Evolutionary conservation across 2,797 vertebrate species (phyloP), one percentile per base, ranked within the genome.

Genomic region (Rhinichthys osculus): DNA sequence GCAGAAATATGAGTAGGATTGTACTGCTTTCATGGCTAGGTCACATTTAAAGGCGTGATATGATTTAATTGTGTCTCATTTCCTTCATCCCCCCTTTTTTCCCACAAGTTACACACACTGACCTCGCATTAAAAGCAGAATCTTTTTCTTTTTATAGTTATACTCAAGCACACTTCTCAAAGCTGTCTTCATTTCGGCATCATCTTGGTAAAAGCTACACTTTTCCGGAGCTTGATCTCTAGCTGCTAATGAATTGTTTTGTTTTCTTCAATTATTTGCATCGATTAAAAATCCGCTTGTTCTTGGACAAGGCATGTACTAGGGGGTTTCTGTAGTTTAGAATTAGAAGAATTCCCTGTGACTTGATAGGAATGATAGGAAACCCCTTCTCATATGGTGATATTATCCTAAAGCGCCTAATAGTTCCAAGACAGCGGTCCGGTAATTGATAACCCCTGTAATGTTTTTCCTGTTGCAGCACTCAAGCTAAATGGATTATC

Each of bases 401-500:
- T 62, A 50, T 66, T 59, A 81, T 87, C 72, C 81, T 81, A 83
- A 83, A 87, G 72, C 42, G 19, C 57, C 33, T 83, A 86, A 81
- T 57, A 86, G 84, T 87, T 77, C 81, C 88, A 84, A 80, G 83
- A 57, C 81, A 89, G 30, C 10, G 66, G 76, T 82, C 72, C 21
- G 7, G 54, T 86, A 78, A 86, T 84, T 87, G 86, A 78, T 85
- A 73, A 83, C 54, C 33, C 42, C 50, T 86, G 54, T 83, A 83
- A 87, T 85, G 76, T 78, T 80, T 81, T 81, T 85, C 52, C 77
- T 81, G 52, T 83, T 83, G 71, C 71, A 62, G 64, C 42, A 73
- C 80, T 85, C 42, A 69, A 30, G 33, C 50, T 83, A 83, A 89
- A 89, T 89, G 47, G 83, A 85, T 87, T 85, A 87, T 73, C 72